Conservation (phyloP, 2,113 vertebrate genomes). For the Stictonetta naevosa region DNA sequence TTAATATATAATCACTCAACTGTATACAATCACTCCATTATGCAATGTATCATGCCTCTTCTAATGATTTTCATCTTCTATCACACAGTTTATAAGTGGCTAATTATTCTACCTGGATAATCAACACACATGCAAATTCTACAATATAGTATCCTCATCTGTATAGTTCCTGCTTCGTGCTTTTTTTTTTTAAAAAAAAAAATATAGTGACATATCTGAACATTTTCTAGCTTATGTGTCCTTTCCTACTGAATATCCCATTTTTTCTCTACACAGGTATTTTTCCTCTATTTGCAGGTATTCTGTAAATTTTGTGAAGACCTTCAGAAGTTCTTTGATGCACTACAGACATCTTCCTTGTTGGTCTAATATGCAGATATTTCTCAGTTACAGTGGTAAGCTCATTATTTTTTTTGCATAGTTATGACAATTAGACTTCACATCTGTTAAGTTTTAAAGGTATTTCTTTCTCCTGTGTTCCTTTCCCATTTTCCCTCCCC, state of each 20-base stretch:
- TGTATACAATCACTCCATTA: background rate
- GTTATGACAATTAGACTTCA: slow-evolving; percentile 25
- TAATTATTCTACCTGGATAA: background rate
- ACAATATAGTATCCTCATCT: no score
- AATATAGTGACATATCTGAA: background rate
- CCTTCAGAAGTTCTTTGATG: background rate
- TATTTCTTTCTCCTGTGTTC: background rate
- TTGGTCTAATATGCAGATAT: background rate
- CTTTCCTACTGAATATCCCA: background rate
- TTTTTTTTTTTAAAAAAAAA: no score
- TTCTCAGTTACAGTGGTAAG: background rate
- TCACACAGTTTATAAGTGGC: background rate
- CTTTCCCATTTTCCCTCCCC: background rate
- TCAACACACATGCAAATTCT: background rate
- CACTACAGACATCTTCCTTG: background rate
- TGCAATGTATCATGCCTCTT: background rate
- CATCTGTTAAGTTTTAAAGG: background rate
- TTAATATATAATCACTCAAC: no score
- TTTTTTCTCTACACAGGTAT: background rate
- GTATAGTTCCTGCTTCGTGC: background rate
- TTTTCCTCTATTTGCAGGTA: no score
- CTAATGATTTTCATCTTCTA: background rate
- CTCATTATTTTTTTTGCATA: slow-evolving; percentile 12
- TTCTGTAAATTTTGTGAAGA: background rate
- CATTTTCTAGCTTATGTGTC: background rate